These are phyloP conservation scores for Poecile montanus DNA, from an alignment of 2,797 vertebrate species.

Conservation along the genomic window DNA sequence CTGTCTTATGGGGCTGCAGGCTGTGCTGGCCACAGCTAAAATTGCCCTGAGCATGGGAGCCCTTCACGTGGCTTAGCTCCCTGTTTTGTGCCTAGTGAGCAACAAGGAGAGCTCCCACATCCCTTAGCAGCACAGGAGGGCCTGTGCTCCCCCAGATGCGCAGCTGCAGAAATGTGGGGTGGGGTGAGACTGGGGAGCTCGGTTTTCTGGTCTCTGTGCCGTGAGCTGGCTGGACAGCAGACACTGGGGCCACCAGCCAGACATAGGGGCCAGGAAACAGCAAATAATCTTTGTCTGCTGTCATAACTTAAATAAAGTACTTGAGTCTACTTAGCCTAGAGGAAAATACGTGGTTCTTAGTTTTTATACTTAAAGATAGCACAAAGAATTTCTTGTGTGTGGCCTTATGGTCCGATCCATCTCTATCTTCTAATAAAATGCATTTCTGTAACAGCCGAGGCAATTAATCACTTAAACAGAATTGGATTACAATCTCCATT, in stretches of 20 bases:
- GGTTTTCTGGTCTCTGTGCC: neutral
- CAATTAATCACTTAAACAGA: conserved; percentile 64
- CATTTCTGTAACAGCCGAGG: conserved; percentile 41
- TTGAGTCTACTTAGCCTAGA: neutral
- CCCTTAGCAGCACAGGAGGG: neutral
- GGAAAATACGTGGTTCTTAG: neutral
- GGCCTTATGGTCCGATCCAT: conserved; percentile 1
- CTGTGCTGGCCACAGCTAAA: neutral
- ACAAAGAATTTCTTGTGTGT: neutral
- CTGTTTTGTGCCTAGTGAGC: accelerated
- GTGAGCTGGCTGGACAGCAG: neutral
- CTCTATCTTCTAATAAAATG: conserved; percentile 54
- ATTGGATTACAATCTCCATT: conserved; percentile 57
- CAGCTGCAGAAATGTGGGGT: neutral
- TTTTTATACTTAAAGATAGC: conserved; percentile 8
- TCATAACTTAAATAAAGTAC: neutral
- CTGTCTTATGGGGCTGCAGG: neutral
- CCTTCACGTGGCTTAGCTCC: accelerated
- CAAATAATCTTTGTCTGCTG: neutral
- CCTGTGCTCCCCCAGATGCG: neutral
- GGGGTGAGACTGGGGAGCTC: neutral
- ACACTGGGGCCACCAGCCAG: neutral
- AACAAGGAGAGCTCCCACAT: neutral
- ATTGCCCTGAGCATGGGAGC: neutral
- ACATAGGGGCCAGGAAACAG: neutral